A percentile compares a stretch with the other conserved stretches of the same genome.
Conservation (phyloP, 2,888 invertebrate species). For the Calliscelio sp. region DNA sequence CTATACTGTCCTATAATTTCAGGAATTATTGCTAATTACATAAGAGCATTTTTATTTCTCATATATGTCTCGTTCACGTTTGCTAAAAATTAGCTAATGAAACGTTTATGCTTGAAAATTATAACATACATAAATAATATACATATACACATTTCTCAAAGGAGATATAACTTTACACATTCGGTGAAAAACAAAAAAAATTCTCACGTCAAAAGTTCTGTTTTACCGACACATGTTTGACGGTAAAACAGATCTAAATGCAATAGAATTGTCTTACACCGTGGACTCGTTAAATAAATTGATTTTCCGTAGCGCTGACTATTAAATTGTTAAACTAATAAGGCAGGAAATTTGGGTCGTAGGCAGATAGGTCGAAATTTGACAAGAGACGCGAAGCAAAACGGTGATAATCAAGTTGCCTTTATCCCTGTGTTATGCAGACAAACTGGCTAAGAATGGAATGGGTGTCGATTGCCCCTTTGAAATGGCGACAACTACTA, state of each 20-base stretch:
- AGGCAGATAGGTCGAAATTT: constrained; percentile 48
- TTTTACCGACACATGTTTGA: too few relatives aligned
- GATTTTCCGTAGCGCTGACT: background rate
- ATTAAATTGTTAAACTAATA: too few relatives aligned
- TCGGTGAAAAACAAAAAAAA: too few relatives aligned
- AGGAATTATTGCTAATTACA: constrained; percentile 37
- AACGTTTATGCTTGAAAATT: background rate
- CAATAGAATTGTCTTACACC: background rate
- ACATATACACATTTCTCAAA: too few relatives aligned
- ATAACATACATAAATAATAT: background rate
- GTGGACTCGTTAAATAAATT: background rate
- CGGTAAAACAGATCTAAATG: too few relatives aligned
- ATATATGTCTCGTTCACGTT: background rate
- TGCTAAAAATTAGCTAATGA: background rate
- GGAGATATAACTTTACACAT: too few relatives aligned
- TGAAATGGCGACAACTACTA: constrained; percentile 37
- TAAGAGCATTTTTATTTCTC: constrained; percentile 25
- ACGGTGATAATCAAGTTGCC: constrained; percentile 60
- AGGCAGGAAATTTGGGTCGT: constrained; percentile 63
- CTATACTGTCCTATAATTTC: constrained; percentile 44
- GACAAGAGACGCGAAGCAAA: constrained; percentile 52
- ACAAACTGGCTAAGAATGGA: background rate
- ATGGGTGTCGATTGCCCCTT: too few relatives aligned
- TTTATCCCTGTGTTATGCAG: constrained; percentile 47
- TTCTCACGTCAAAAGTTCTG: too few relatives aligned